Conservation (phyloP, 2,113 vertebrate species). For the Pogonocichla stellata region DNA sequence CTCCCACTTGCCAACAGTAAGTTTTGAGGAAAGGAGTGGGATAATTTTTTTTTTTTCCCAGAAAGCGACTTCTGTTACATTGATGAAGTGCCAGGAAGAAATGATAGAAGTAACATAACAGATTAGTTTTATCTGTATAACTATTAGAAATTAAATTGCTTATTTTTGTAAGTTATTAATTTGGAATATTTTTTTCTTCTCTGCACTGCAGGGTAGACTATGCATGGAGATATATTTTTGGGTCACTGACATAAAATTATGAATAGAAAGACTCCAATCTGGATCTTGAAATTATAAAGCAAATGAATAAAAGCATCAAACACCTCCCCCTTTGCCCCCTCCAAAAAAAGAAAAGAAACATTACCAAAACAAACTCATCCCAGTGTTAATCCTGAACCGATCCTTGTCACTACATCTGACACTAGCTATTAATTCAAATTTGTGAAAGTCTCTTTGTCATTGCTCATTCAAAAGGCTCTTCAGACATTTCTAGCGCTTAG, state of each 20-base stretch:
- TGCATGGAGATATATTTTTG: neutral
- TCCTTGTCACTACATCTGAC: neutral
- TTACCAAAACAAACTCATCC: neutral
- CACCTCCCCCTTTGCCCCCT: rapidly evolving
- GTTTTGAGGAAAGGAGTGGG: neutral
- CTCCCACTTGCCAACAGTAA: neutral
- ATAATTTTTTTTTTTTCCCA: neutral
- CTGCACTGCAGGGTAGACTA: neutral
- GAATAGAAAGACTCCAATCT: neutral
- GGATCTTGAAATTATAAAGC: neutral
- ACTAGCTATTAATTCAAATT: neutral
- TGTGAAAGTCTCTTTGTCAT: neutral
- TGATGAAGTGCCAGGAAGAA: neutral
- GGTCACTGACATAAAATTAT: neutral
- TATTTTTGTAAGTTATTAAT: rapidly evolving
- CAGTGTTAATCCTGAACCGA: neutral
- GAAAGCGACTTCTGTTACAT: neutral
- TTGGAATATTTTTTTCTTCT: neutral
- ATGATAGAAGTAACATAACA: neutral
- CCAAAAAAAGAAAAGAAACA: neutral
- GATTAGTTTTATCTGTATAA: neutral
- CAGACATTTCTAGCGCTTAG: neutral
- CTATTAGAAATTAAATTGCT: neutral
- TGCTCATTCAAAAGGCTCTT: neutral
- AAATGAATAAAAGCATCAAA: neutral